Conservation (phyloP, 2,888 invertebrate species). For the Melinopterus prodromus region DNA sequence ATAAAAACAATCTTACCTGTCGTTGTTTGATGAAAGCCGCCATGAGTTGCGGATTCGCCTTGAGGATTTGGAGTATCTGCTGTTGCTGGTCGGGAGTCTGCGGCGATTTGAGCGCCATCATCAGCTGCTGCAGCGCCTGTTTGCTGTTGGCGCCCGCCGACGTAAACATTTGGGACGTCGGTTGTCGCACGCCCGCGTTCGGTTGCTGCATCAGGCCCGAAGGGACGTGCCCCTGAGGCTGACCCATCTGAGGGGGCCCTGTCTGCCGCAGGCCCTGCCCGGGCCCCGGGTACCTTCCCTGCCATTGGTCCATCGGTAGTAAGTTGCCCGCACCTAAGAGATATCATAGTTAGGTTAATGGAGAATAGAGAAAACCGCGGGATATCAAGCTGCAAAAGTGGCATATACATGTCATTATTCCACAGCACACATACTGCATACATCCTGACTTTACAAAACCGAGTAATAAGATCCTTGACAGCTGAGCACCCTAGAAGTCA, state of each 20-base stretch:
- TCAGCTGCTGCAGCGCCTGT: constrained; percentile 83
- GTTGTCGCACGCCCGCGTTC: constrained; percentile 43
- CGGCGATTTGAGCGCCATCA: constrained; percentile 90
- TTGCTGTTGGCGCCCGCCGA: constrained; percentile 58
- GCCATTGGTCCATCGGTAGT: constrained; percentile 67
- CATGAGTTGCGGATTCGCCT: constrained; percentile 94
- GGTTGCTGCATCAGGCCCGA: constrained; percentile 54
- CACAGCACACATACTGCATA: not conserved
- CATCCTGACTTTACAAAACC: not conserved
- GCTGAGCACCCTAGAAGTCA: not conserved
- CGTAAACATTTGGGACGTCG: constrained; percentile 39
- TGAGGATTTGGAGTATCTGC: constrained; percentile 87
- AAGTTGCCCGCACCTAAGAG: constrained; percentile 60
- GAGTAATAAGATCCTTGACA: not conserved
- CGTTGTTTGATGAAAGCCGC: constrained; percentile 93
- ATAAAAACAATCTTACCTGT: constrained; percentile 62
- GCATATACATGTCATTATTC: not conserved
- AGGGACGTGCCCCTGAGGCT: constrained; percentile 50
- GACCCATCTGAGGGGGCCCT: constrained; percentile 63
- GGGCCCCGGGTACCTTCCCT: constrained; percentile 60
- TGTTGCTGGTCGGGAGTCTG: constrained; percentile 92
- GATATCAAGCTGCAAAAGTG: not conserved
- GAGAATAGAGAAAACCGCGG: not conserved
- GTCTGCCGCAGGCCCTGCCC: constrained; percentile 61
- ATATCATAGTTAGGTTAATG: not conserved